Evolutionary conservation across 2,797 vertebrate species (phyloP).

Genomic region (Oreonectes daqikongensis): DNA sequence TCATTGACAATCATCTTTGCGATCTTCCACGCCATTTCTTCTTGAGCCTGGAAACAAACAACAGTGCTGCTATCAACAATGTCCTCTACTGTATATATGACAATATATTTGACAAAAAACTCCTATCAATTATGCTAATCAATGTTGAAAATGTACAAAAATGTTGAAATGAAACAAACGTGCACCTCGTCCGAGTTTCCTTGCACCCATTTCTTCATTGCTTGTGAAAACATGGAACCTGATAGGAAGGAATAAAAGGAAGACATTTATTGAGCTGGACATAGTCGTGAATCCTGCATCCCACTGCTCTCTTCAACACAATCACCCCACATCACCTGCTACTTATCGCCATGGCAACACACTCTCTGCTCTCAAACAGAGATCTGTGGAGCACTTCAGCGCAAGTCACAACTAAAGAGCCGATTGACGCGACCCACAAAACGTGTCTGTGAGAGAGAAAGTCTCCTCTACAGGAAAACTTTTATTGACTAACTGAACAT

Average conservation of each 20-base stretch:
- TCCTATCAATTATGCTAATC: too few species aligned
- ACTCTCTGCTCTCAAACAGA: conserved; percentile 36
- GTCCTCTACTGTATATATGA: not conserved
- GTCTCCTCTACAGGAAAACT: not conserved
- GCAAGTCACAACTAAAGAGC: conserved; percentile 34
- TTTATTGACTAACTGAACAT: too few species aligned
- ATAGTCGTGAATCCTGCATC: conserved; percentile 23
- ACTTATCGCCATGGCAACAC: conserved; percentile 55
- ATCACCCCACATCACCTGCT: conserved; percentile 44
- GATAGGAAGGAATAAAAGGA: conserved; percentile 24
- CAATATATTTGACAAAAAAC: not conserved
- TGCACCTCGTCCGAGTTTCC: conserved; percentile 95
- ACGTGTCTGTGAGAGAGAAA: conserved; percentile 12
- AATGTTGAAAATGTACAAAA: too few species aligned
- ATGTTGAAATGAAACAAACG: conserved; percentile 24
- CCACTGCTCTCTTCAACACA: conserved; percentile 35
- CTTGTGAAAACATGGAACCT: conserved; percentile 99
- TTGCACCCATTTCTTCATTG: conserved; percentile 99
- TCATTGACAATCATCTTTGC: conserved; percentile 99
- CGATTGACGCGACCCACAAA: conserved; percentile 28
- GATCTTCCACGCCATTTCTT: conserved; percentile 99
- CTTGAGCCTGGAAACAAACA: conserved; percentile 84
- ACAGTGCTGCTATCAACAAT: not conserved
- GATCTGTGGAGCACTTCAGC: conserved; percentile 45
- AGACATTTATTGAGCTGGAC: conserved; percentile 3